Base-by-base conservation (phyloP, 2,797 vertebrate genomes). In the Hypotaenidia okinawae region DNA sequence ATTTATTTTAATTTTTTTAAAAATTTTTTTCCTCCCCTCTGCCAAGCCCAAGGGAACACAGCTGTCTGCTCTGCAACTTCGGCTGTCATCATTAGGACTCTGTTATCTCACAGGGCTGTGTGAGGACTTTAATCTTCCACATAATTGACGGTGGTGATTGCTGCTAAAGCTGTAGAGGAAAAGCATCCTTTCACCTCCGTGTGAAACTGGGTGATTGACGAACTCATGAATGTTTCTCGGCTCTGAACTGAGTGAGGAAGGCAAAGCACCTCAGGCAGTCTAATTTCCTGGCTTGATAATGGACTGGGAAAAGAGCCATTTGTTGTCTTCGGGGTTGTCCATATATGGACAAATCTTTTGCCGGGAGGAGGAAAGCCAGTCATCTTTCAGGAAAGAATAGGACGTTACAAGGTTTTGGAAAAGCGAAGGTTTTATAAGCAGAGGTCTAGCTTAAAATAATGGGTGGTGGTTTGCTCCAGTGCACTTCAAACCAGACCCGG, bases 261-360 rank as follows among this genome's bases (percentile, higher is more conserved):
- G 93, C 91, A 89, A 86, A 91, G 80, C 94, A 95, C 95, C 93
- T 96, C 88, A 74, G 95, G 86, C 90, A 69, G 77, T 76, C 93
- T 87, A 93, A 96, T 96, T 96, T 96, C 95, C 94, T 97, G 96
- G 90, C 90, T 94, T 97, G 93, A 96, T 96, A 97, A 96, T 90
- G 84, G 74, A 84, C 94, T 94, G 91, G 94, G 96, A 96, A 97
- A 95, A 94, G 91, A 96, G 95, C 94, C 94, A 94, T 95, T 96
- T 94, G 94, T 94, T 95, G 94, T 95, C 91, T 90, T 94, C 54
- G 7, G 67, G 78, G 87, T 89, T 97, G 85, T 67, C 96, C 95
- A 90, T 96, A 96, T 97, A 97, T 89, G 95, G 96, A 76, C 66
- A 96, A 93, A 94, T 97, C 77, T 95, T 90, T 73, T 91, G 76